Evolutionary conservation across 2,888 invertebrate species (phyloP), one percentile per base, ranked within the genome.

Genomic region (Allolobophora icterica): DNA sequence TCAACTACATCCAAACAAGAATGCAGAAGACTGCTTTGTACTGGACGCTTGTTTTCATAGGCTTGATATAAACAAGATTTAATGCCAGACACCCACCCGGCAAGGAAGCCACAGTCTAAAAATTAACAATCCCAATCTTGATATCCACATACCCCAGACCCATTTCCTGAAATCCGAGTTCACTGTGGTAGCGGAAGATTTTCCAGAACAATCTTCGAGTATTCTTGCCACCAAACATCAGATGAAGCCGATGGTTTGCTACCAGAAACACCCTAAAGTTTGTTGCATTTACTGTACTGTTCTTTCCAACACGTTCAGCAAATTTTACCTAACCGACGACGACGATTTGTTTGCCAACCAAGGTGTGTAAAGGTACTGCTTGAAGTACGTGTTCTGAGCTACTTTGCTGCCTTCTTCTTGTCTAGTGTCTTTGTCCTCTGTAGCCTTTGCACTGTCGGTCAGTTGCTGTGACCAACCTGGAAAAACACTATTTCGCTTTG

Each of bases 301-400:
- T n/a, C 30, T 71, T 71, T 71, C 8, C 2, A 87, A 87, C 17
- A 24, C 17, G 21, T 35, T 87, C 34, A 87, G 21, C 87, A 13
- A 87, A 87, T 87, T 35, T 87, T 87, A 87, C 87, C 87, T 87
- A 87, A 87, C 34, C 35, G 87, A 34, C 87, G 87, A 34, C 87
- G 87, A 34, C n/a, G 87, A 87, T 24, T 87, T 87, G 38, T 87
- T 38, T 33, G 87, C 34, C 35, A 87, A 38, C 87, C 87, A 87
- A 87, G 87, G 87, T 35, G 38, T 87, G n/a, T 87, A 87, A 35
- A 87, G 87, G 87, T 87, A 87, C 38, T 87, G 87, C 35, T 34
- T 35, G 38, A 87, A 87, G 38, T 38, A 87, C 21, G 87, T 35
- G 24, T 35, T 87, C 38, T 87, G 87, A 87, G 87, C 38, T 35